Evolutionary conservation across 2,888 invertebrate species (phyloP), one percentile per base, ranked within the genome.

Genomic region (Loripinus fragilis): DNA sequence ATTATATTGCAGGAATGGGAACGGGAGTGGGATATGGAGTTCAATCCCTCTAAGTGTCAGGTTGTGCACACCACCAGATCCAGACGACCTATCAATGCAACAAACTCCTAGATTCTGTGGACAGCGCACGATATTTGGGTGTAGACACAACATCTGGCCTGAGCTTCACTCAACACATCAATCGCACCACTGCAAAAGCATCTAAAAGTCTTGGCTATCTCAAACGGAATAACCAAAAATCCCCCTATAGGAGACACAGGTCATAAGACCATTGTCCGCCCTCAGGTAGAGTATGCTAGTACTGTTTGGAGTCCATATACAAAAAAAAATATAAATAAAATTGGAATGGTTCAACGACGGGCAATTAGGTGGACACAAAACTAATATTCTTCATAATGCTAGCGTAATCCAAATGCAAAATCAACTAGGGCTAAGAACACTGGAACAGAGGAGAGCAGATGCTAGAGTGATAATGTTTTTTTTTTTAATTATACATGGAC

Each of bases 21-120:
- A 38, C 2, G 52, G 17, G 45, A 50, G 50, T 74, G 74, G 74
- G 74, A 78, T 48, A 78, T 74, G 74, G 74, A 74, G 23, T 78
- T 74, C 23, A 71, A 68, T 50, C 71, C 48, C 0, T 38, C 55
- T 10, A 78, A 67, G 67, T 78, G 74, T 30, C 45, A 48, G 8
- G 60, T 78, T n/a, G 23, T 77, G 35, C 23, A 73, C n/a, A 73
- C 50, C 20, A 68, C 76, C 28, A 77, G 33, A 42, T 45, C 65
- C 12, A 60, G 55, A 28, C 48, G n/a, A n/a, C 71, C 67, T 30
- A 28, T 65, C 25, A 38, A 30, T 8, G 17, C 23, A 67, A 60
- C 7, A 30, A 60, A 7, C 7, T 48, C 23, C 74, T 78, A 28
- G 65, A 55, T 28, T 50, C 50, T 1, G 71, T 66, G 0, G 33